phyloP scores from a whole-genome alignment of 2,888 invertebrate genomes.

The Campoplex nolae region DNA sequence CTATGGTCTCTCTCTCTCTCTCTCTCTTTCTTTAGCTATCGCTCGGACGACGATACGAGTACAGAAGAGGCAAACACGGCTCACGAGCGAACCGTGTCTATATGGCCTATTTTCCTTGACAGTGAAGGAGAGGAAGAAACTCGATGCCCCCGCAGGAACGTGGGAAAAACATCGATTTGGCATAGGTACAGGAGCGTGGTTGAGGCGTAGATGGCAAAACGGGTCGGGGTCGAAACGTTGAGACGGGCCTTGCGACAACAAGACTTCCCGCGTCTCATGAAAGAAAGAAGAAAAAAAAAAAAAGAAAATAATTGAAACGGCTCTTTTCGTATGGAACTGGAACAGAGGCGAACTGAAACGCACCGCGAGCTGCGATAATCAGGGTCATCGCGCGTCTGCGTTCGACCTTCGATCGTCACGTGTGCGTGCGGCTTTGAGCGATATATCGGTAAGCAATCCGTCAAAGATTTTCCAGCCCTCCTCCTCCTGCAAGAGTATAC shows the following conservation, averaged over 20 bases:
- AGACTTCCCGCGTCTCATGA: conserved; percentile 39
- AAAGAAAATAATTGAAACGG: conserved; percentile 28
- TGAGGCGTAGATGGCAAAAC: conserved; percentile 47
- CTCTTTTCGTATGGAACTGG: conserved; percentile 64
- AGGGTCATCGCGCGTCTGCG: conserved; percentile 45
- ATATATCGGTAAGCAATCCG: not conserved
- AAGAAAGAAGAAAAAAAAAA: not conserved
- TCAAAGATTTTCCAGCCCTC: not conserved
- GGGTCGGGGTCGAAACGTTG: conserved; percentile 58
- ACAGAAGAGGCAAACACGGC: conserved; percentile 7
- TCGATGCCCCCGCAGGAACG: not conserved
- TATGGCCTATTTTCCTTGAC: conserved; percentile 17
- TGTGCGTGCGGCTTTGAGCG: not conserved
- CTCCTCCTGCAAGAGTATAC: not conserved
- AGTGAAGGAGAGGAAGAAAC: conserved; percentile 2
- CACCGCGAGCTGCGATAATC: conserved; percentile 47
- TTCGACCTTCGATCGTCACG: conserved; percentile 1
- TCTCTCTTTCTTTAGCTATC: not conserved
- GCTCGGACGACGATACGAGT: not conserved
- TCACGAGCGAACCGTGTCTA: not conserved
- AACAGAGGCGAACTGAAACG: conserved; percentile 17
- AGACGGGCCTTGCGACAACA: conserved; percentile 48
- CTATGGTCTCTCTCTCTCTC: not conserved
- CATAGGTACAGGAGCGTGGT: conserved; percentile 19
- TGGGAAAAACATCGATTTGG: conserved; percentile 32